phyloP scores from a whole-genome alignment of 1,140 invertebrate species.

The Drosophila rhopaloa region DNA sequence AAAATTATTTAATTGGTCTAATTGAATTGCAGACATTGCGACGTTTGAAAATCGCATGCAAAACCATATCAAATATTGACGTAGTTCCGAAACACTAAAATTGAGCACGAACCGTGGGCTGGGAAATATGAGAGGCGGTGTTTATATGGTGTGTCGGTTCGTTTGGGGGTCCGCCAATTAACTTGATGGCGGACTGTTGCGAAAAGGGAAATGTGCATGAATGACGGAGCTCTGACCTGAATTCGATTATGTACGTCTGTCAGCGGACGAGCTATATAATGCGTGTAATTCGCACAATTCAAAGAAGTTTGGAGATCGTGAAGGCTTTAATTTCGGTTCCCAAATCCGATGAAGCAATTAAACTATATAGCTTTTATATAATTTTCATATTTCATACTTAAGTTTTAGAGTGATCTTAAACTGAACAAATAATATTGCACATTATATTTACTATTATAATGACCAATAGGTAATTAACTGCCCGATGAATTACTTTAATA shows the following conservation, averaged over 20 bases:
- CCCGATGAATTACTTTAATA: too few relatives aligned
- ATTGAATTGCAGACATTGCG: constrained; percentile 49
- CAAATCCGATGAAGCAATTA: not conserved
- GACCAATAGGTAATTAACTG: too few relatives aligned
- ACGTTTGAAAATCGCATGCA: constrained; percentile 35
- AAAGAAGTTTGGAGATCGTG: not conserved
- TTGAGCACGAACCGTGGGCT: constrained; percentile 5
- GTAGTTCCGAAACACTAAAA: constrained; percentile 22
- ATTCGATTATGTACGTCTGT: constrained; percentile 16
- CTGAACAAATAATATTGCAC: too few relatives aligned
- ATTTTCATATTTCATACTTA: not conserved
- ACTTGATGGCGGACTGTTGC: constrained; percentile 43
- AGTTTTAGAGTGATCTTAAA: not conserved
- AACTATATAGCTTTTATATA: not conserved
- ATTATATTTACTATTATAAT: too few relatives aligned
- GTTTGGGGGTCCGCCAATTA: constrained; percentile 26
- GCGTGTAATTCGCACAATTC: constrained; percentile 2
- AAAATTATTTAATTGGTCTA: constrained; percentile 58
- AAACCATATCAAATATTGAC: constrained; percentile 45
- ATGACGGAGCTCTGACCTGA: constrained; percentile 35
- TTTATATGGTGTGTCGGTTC: not conserved
- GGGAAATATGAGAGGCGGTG: constrained; percentile 4
- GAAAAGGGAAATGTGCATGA: constrained; percentile 27
- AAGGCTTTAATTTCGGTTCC: too few relatives aligned
- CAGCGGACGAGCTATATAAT: constrained; percentile 2